Conservation (phyloP, 2,888 invertebrate genomes). For the Drosophila pseudotakahashii region DNA sequence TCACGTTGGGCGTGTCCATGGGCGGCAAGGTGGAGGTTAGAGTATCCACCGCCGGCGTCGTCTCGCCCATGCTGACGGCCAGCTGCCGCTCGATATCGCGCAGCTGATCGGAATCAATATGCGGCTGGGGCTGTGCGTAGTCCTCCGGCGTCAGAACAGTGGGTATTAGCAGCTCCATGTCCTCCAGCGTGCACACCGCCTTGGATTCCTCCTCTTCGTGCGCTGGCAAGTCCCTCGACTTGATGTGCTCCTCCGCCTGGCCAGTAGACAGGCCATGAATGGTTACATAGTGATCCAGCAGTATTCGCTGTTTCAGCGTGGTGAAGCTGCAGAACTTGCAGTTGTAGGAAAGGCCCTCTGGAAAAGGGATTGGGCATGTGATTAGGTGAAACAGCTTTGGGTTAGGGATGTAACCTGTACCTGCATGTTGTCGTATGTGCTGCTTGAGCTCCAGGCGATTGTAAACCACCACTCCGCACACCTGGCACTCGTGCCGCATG, state of each 20-base stretch:
- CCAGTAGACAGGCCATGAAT: conserved; percentile 52
- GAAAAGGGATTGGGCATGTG: not conserved
- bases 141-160: conserved; percentile 68
- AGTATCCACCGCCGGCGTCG: conserved; percentile 5
- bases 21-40: conserved; percentile 28
- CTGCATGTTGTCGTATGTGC: conserved; percentile 76
- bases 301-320: conserved; percentile 56
- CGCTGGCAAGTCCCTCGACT: not conserved
- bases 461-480: conserved; percentile 69
- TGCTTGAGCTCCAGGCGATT: conserved; percentile 73
- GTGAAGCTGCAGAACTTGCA: conserved; percentile 74
- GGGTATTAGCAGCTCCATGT: conserved; percentile 69
- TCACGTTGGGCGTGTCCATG: conserved; percentile 53
- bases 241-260: conserved; percentile 52
- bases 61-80: conserved; percentile 22
- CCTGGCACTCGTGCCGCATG: conserved; percentile 75
- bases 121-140: conserved; percentile 53
- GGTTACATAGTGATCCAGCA: conserved; percentile 70
- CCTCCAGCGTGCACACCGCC: conserved; percentile 64
- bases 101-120: conserved; percentile 51
- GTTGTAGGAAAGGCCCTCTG: conserved; percentile 65
- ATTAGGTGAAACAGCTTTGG: not conserved
- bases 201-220: conserved; percentile 35
- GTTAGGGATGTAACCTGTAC: conserved; percentile 43
- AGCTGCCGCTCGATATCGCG: conserved; percentile 63